Evolutionary conservation across 2,888 invertebrate genomes (phyloP).

Genomic region (Pachymerium ferrugineum): DNA sequence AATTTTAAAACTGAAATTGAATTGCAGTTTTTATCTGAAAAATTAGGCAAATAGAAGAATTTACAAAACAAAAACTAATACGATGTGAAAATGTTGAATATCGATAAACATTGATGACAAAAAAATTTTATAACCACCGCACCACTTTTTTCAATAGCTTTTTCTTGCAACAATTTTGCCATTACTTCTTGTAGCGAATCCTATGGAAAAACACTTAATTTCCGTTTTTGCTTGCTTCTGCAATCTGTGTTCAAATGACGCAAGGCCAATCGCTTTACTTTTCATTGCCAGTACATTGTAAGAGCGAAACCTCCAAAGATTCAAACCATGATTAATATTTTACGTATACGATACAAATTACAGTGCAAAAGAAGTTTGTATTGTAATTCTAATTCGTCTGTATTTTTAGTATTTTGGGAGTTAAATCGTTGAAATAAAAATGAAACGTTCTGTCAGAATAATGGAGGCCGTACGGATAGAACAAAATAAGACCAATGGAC

Average conservation of each 20-base stretch:
- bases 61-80: too few species aligned
- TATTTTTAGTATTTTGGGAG: background rate
- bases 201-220: conserved; percentile 2
- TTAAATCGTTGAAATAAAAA: background rate
- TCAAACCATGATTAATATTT: too few species aligned
- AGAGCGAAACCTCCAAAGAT: too few species aligned
- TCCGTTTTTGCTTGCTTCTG: conserved; percentile 12
- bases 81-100: background rate
- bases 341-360: too few species aligned
- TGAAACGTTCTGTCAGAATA: background rate
- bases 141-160: background rate
- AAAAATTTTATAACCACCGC: background rate
- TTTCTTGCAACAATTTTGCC: background rate
- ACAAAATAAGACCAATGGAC: conserved; percentile 10
- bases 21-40: too few species aligned
- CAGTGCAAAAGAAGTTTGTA: too few species aligned
- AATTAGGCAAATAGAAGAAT: too few species aligned
- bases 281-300: background rate
- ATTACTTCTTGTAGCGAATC: background rate
- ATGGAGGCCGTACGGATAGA: conserved; percentile 4
- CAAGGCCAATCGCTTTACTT: too few species aligned
- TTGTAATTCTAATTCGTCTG: background rate
- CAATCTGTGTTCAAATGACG: too few species aligned
- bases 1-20: too few species aligned
- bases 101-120: background rate